phyloP scores from a whole-genome alignment of 2,888 invertebrate genomes.

The Encarsia formosa region DNA sequence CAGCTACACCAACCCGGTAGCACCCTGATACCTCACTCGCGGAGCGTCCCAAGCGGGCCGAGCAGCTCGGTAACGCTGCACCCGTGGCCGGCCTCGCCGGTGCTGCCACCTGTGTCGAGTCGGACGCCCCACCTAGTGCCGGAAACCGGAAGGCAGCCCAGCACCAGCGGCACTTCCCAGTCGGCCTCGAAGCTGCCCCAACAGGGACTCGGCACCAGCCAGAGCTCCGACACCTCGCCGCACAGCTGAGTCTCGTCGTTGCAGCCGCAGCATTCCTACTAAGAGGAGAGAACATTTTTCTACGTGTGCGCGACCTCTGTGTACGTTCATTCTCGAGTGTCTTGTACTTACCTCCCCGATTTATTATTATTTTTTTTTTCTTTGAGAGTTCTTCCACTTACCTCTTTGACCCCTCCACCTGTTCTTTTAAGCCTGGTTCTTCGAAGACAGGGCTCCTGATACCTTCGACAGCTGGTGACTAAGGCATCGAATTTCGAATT shows the following conservation, averaged over 20 bases:
- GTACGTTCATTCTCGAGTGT: no score
- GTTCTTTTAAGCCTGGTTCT: no score
- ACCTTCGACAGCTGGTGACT: no score
- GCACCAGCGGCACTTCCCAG: constrained; percentile 42
- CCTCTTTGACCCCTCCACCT: no score
- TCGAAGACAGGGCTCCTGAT: no score
- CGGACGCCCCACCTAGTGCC: constrained; percentile 71
- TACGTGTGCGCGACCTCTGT: no score
- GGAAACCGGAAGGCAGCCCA: constrained; percentile 53
- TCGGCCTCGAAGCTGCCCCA: constrained; percentile 43
- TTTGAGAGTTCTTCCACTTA: no score
- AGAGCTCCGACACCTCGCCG: constrained; percentile 47
- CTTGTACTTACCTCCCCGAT: no score
- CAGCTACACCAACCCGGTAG: constrained; percentile 28
- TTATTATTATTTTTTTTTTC: no score
- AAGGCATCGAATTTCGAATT: no score
- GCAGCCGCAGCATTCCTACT: constrained; percentile 52
- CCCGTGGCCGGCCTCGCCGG: constrained; percentile 77
- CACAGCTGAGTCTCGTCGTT: constrained; percentile 51
- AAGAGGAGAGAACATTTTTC: no score
- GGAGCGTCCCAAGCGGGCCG: constrained; percentile 58
- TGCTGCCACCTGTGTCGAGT: constrained; percentile 67
- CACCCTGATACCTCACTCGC: constrained; percentile 51
- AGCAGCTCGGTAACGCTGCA: constrained; percentile 59
- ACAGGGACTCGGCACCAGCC: constrained; percentile 44